Percentiles rank a stretch among this genome's conserved stretches.
Evolutionary conservation across 2,888 invertebrate genomes (phyloP).

Genomic region (Anodontia alba): DNA sequence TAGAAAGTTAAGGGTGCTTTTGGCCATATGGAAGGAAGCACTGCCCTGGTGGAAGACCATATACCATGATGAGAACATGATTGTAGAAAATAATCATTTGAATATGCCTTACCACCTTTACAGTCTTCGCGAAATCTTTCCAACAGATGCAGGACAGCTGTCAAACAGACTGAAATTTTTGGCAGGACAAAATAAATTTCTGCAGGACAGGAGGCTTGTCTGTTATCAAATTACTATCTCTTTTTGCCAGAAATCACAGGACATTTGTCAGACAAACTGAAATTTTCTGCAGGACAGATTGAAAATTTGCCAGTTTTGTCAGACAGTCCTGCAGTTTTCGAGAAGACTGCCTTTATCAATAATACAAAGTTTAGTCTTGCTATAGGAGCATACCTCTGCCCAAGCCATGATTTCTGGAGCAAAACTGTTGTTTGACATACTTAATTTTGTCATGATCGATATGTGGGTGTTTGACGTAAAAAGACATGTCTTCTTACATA

Average conservation of each 20-base stretch:
- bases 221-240: no score
- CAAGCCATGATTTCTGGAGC: background rate
- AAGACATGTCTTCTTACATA: background rate
- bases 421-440: background rate
- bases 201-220: no score
- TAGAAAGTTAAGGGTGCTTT: slow-evolving; percentile 21
- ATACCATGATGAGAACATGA: background rate
- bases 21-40: slow-evolving; percentile 24
- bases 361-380: background rate
- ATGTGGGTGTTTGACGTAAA: background rate
- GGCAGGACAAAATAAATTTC: no score
- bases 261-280: no score
- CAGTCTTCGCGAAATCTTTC: no score
- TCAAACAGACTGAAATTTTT: no score
- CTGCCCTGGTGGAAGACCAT: slow-evolving; percentile 38
- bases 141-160: no score
- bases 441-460: background rate
- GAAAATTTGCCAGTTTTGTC: no score
- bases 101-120: background rate
- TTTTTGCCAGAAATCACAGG: no score
- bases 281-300: no score
- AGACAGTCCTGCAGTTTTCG: no score
- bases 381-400: background rate
- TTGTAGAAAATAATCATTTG: background rate
- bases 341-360: no score